Evolutionary conservation across 1,140 invertebrate species (phyloP).

Genomic region (Bombus soroeensis): DNA sequence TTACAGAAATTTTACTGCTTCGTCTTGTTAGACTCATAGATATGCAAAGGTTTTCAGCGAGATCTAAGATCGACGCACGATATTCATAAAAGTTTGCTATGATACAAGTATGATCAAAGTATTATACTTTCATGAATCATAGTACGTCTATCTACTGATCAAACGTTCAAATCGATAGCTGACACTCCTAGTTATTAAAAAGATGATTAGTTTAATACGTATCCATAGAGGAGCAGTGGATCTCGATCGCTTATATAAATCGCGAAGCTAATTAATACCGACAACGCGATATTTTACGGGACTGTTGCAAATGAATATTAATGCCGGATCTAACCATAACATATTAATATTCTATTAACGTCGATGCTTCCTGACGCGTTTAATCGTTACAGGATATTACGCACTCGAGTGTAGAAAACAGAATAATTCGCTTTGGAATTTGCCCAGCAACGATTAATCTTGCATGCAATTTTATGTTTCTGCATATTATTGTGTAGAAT

Average conservation of each 20-base stretch:
- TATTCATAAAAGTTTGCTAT: no score
- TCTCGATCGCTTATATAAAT: neutral
- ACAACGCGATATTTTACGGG: constrained; percentile 5
- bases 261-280: constrained; percentile 13
- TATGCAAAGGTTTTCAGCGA: no score
- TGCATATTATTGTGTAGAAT: neutral
- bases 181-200: neutral
- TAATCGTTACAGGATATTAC: constrained; percentile 11
- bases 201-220: neutral
- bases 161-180: no score
- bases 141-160: no score
- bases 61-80: no score
- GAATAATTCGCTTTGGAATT: neutral
- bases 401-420: constrained; percentile 4
- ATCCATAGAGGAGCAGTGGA: neutral
- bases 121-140: no score
- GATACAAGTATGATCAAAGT: no score
- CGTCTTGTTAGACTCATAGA: no score
- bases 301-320: neutral
- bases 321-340: neutral
- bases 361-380: constrained; percentile 18
- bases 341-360: constrained; percentile 30
- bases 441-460: neutral
- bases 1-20: no score
- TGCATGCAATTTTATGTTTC: neutral